Evolutionary conservation across 1,140 invertebrate species (phyloP).

Genomic region (Gonioctena quinquepunctata): DNA sequence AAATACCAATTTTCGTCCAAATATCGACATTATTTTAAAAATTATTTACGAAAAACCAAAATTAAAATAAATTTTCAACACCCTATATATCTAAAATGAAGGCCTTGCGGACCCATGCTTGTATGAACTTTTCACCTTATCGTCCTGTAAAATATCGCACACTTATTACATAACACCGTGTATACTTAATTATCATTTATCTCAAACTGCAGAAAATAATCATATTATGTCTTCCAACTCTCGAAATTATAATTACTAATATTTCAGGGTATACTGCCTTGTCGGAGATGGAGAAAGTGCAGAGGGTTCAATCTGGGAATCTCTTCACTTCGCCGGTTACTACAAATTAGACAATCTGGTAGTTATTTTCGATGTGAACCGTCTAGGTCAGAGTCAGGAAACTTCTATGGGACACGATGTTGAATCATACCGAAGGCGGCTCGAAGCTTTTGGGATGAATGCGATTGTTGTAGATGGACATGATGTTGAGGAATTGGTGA

Average conservation of each 20-base stretch:
- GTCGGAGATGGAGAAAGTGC: slow-evolving; percentile 98
- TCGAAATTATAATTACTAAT: not conserved
- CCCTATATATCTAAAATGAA: too few species aligned
- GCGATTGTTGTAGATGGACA: slow-evolving; percentile 96
- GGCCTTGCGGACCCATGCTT: too few species aligned
- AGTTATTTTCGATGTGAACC: slow-evolving; percentile 96
- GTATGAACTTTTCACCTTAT: too few species aligned
- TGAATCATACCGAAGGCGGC: slow-evolving; percentile 83
- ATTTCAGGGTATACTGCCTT: slow-evolving; percentile 85
- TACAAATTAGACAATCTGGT: slow-evolving; percentile 98
- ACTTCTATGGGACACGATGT: slow-evolving; percentile 92
- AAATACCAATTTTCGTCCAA: too few species aligned
- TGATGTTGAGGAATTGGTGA: slow-evolving; percentile 86
- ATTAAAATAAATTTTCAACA: too few species aligned
- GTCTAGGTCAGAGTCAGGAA: slow-evolving; percentile 94
- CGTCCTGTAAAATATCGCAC: too few species aligned
- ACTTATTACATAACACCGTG: too few species aligned
- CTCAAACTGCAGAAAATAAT: not conserved
- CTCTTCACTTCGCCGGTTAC: slow-evolving; percentile 89
- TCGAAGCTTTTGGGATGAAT: slow-evolving; percentile 93
- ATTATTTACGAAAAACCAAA: too few species aligned
- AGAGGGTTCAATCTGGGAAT: slow-evolving; percentile 99
- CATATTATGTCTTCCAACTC: not conserved
- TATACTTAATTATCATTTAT: not conserved
- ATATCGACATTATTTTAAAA: too few species aligned